These are phyloP conservation scores for Phengaris alcon DNA, from an alignment of 2,888 invertebrate genomes.

Conservation along the genomic window DNA sequence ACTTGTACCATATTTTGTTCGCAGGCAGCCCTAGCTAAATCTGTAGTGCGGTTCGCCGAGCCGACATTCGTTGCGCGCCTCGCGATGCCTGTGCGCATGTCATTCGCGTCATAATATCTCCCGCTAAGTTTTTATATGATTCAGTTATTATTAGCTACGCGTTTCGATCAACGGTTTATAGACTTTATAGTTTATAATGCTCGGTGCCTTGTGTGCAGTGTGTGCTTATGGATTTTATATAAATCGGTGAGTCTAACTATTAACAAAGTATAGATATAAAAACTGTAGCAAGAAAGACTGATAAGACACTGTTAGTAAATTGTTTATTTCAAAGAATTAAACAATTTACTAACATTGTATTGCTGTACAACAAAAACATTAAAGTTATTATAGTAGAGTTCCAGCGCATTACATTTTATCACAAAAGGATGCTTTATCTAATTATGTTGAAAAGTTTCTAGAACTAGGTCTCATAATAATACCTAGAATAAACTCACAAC, in stretches of 20 bases:
- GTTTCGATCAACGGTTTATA: slow-evolving; percentile 19
- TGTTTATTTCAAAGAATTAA: background rate
- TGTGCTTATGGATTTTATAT: background rate
- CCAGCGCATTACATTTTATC: background rate
- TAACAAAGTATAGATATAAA: background rate
- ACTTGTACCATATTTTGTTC: background rate
- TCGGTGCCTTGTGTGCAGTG: slow-evolving; percentile 31
- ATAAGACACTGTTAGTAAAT: background rate
- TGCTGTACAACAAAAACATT: background rate
- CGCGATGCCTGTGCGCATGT: slow-evolving; percentile 19
- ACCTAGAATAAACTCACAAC: background rate
- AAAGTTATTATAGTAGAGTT: background rate
- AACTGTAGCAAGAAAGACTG: background rate
- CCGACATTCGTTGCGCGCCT: background rate
- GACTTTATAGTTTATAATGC: slow-evolving; percentile 16
- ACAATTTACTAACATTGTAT: background rate
- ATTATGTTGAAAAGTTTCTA: slow-evolving; percentile 8
- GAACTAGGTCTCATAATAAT: background rate
- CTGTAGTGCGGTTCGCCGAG: slow-evolving; percentile 10
- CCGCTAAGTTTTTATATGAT: slow-evolving; percentile 34
- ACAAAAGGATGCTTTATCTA: slow-evolving; percentile 8
- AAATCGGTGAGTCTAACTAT: background rate
- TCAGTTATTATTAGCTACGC: slow-evolving; percentile 24
- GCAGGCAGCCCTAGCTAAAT: slow-evolving; percentile 1
- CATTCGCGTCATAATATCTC: slow-evolving; percentile 37